These are phyloP conservation scores for Achatina immaculata DNA, from an alignment of 1,140 invertebrate genomes.

Conservation along the genomic window DNA sequence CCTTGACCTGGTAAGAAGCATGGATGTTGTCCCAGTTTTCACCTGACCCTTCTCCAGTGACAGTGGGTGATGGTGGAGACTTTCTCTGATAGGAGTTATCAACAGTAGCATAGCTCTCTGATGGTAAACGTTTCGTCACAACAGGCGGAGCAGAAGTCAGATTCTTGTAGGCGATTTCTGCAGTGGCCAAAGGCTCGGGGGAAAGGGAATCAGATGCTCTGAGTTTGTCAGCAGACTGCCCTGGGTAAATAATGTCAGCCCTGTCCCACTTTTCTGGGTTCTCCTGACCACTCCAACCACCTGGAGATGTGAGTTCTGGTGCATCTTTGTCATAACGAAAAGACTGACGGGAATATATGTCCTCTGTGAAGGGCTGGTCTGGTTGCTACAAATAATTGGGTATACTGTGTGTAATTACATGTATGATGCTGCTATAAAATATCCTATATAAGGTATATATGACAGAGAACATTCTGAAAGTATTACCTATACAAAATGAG, in stretches of 20 bases:
- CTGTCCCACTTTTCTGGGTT: slow-evolving; percentile 42
- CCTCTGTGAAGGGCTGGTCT: slow-evolving; percentile 50
- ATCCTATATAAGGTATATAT: no score
- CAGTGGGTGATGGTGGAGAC: not conserved
- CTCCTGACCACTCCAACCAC: slow-evolving; percentile 12
- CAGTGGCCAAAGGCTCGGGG: not conserved
- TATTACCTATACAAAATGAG: no score
- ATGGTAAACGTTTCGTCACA: not conserved
- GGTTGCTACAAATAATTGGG: slow-evolving; percentile 6
- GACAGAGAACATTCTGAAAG: no score
- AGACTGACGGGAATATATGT: slow-evolving; percentile 58
- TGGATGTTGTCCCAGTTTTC: not conserved
- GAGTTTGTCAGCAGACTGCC: no score
- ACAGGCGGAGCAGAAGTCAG: not conserved
- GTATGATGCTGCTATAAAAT: no score
- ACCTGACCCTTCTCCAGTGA: not conserved
- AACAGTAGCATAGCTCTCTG: not conserved
- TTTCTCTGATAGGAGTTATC: not conserved
- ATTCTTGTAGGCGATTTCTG: not conserved
- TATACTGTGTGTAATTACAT: no score
- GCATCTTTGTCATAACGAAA: slow-evolving; percentile 50
- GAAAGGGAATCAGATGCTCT: not conserved
- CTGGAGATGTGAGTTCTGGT: slow-evolving; percentile 7
- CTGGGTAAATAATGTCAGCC: not conserved
- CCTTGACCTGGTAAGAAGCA: not conserved